These are phyloP conservation scores for Pelvicachromis taeniatus DNA, from an alignment of 2,113 vertebrate genomes.

Conservation along the genomic window DNA sequence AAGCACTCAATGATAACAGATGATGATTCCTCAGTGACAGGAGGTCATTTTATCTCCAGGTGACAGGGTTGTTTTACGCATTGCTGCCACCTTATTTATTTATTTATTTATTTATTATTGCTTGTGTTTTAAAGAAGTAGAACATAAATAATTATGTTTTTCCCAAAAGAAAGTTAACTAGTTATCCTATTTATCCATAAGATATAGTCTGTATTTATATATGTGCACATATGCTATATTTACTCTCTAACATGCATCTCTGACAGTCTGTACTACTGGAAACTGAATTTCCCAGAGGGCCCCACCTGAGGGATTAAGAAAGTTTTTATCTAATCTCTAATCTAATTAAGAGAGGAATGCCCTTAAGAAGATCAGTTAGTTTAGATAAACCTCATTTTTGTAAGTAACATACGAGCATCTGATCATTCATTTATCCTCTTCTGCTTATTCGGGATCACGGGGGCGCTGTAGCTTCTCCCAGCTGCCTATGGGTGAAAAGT, in stretches of 20 bases:
- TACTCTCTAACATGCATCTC: too few relatives aligned
- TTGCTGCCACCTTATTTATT: background rate
- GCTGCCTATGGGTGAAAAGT: accelerated
- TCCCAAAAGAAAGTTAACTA: too few relatives aligned
- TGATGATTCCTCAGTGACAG: background rate
- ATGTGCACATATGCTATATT: too few relatives aligned
- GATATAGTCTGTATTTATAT: too few relatives aligned
- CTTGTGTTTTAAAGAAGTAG: background rate
- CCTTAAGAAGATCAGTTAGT: background rate
- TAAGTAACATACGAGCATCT: background rate
- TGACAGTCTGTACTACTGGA: too few relatives aligned
- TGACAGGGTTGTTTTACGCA: background rate
- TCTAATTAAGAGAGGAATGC: background rate
- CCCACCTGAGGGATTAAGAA: too few relatives aligned
- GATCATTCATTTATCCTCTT: background rate
- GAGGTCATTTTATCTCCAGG: background rate
- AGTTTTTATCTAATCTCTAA: too few relatives aligned
- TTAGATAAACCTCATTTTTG: background rate
- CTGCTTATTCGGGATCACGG: background rate
- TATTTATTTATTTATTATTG: background rate
- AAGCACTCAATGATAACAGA: background rate
- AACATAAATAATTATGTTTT: too few relatives aligned
- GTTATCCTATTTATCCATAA: too few relatives aligned
- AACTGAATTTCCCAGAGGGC: too few relatives aligned
- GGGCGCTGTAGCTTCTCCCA: background rate